These are phyloP conservation scores for Chalcosyrphus nemorum DNA, from an alignment of 2,888 invertebrate genomes.

Conservation along the genomic window DNA sequence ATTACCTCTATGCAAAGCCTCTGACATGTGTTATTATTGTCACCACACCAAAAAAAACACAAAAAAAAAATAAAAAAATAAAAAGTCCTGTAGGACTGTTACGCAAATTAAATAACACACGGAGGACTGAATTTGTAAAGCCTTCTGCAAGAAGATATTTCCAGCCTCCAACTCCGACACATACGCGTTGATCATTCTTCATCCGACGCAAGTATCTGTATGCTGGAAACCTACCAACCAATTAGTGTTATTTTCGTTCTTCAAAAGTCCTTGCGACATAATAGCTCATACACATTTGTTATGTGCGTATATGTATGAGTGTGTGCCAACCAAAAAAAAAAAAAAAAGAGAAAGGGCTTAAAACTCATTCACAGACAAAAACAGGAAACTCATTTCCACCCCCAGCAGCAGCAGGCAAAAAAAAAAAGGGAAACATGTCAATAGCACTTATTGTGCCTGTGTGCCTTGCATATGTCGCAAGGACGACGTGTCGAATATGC, in stretches of 20 bases:
- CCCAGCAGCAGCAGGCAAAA: too few species aligned
- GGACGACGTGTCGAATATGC: constrained; percentile 51
- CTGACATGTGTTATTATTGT: constrained; percentile 40
- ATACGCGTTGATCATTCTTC: too few species aligned
- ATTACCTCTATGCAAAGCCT: constrained; percentile 43
- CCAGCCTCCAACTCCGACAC: not conserved
- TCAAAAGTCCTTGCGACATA: constrained; percentile 47
- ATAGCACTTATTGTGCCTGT: constrained; percentile 44
- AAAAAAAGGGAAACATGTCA: constrained; percentile 69
- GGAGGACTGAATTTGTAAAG: constrained; percentile 33
- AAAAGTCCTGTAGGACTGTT: too few species aligned
- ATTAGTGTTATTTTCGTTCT: constrained; percentile 50
- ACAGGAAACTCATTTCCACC: constrained; percentile 66
- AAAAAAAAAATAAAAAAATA: too few species aligned
- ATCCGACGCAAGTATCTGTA: constrained; percentile 9
- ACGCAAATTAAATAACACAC: constrained; percentile 63
- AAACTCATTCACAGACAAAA: constrained; percentile 39
- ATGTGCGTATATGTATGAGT: not conserved
- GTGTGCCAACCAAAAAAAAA: not conserved
- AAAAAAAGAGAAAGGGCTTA: too few species aligned
- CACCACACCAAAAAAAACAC: constrained; percentile 5
- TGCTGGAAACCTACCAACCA: constrained; percentile 42
- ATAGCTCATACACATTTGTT: not conserved
- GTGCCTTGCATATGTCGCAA: constrained; percentile 42
- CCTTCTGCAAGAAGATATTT: constrained; percentile 13